Conservation (phyloP, 1,140 invertebrate genomes). For the Anoplolepis gracilipes region DNA sequence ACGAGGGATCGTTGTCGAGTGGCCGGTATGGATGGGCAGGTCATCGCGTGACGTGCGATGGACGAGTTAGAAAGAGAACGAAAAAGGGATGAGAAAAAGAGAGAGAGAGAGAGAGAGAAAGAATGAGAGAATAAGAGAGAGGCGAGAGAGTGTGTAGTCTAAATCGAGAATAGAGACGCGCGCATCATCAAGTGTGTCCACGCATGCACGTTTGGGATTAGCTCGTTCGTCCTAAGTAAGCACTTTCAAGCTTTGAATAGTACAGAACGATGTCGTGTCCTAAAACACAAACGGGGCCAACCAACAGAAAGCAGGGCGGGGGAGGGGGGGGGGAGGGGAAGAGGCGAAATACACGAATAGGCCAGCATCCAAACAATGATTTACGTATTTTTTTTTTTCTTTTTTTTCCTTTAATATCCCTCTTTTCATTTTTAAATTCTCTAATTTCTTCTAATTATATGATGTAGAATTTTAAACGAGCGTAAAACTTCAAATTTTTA, state of each 20-base stretch:
- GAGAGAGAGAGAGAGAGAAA: conserved; percentile 3
- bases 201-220: conserved; percentile 73
- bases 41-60: background rate
- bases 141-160: conserved; percentile 24
- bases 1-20: conserved; percentile 66
- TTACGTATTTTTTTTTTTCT: conserved; percentile 6
- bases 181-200: conserved; percentile 69
- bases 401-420: background rate
- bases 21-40: conserved; percentile 35
- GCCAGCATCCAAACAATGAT: conserved; percentile 22
- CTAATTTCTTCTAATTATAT: background rate
- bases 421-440: background rate
- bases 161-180: conserved; percentile 62
- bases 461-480: background rate
- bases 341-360: background rate
- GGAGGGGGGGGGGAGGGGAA: no score
- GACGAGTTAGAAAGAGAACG: background rate
- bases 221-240: conserved; percentile 71
- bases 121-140: background rate
- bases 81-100: conserved; percentile 24
- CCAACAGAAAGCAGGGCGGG: background rate
- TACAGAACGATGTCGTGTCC: conserved; percentile 57
- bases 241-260: conserved; percentile 55
- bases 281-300: conserved; percentile 49
- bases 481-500: background rate